phyloP scores from a whole-genome alignment of 2,888 invertebrate species.

The Epistrophe eligans region DNA sequence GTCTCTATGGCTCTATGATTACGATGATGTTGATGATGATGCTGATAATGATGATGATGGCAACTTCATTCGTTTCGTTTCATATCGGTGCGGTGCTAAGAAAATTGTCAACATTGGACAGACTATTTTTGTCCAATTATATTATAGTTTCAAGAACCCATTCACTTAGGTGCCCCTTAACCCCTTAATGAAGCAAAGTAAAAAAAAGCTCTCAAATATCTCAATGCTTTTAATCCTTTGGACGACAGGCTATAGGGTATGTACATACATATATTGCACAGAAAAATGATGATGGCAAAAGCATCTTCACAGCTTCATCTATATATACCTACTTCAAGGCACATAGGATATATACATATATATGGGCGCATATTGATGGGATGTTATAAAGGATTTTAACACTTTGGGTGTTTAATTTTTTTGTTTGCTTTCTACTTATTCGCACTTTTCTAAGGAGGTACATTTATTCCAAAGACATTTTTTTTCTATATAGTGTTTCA shows the following conservation, averaged over 20 bases:
- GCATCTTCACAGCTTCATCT: neutral
- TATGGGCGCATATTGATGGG: constrained; percentile 51
- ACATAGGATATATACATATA: too few species aligned
- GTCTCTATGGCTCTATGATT: neutral
- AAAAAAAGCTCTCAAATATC: constrained; percentile 51
- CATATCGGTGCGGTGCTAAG: neutral
- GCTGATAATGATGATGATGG: constrained; percentile 15
- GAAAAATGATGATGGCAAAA: neutral
- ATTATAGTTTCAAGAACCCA: constrained; percentile 65
- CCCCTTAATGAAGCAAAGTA: constrained; percentile 66
- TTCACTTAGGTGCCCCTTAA: constrained; percentile 66
- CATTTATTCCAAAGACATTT: neutral
- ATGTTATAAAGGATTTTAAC: constrained; percentile 52
- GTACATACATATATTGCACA: too few species aligned
- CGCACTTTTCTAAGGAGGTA: neutral
- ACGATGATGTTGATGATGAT: constrained; percentile 5
- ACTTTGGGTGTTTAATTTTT: constrained; percentile 54
- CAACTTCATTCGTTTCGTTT: constrained; percentile 15
- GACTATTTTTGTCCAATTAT: constrained; percentile 70
- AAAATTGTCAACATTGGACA: constrained; percentile 64
- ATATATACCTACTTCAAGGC: neutral
- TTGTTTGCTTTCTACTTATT: neutral
- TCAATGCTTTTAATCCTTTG: constrained; percentile 48
- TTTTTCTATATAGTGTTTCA: neutral
- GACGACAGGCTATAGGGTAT: neutral